These are phyloP conservation scores for Cremastinae sp. DNA, from an alignment of 2,888 invertebrate genomes.

Conservation along the genomic window DNA sequence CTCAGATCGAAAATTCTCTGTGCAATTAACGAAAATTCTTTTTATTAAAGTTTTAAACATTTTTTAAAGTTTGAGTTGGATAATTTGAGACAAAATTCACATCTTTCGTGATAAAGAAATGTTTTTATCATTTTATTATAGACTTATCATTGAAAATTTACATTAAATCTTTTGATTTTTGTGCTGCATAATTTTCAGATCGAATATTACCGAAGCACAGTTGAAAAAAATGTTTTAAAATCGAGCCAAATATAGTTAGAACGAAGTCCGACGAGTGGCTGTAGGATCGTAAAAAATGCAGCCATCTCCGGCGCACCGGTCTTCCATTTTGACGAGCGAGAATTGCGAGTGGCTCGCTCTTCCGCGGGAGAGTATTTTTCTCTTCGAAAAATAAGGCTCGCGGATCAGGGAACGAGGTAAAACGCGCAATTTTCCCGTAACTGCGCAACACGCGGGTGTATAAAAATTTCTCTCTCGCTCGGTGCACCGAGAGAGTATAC, in stretches of 20 bases:
- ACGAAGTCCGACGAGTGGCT: conserved; percentile 20
- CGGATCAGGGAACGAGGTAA: conserved; percentile 45
- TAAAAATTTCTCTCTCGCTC: conserved; percentile 63
- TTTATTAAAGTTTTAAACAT: not conserved
- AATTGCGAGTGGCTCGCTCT: conserved; percentile 57
- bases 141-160: no score
- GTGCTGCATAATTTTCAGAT: no score
- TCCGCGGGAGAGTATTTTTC: conserved; percentile 5
- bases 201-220: no score
- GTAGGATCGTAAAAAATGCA: conserved; percentile 63
- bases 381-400: conserved; percentile 28
- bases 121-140: no score
- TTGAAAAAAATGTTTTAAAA: not conserved
- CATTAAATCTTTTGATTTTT: no score
- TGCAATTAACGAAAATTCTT: not conserved
- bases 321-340: conserved; percentile 66
- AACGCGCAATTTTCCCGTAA: conserved; percentile 74
- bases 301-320: conserved; percentile 37
- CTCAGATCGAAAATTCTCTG: no score
- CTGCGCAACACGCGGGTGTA: conserved; percentile 68
- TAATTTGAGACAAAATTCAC: not conserved
- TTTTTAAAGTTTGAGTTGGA: not conserved
- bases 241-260: conserved; percentile 12
- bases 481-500: conserved; percentile 63
- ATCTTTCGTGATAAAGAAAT: no score